phyloP scores from a whole-genome alignment of 1,140 invertebrate species.

The Pararge aegeria region DNA sequence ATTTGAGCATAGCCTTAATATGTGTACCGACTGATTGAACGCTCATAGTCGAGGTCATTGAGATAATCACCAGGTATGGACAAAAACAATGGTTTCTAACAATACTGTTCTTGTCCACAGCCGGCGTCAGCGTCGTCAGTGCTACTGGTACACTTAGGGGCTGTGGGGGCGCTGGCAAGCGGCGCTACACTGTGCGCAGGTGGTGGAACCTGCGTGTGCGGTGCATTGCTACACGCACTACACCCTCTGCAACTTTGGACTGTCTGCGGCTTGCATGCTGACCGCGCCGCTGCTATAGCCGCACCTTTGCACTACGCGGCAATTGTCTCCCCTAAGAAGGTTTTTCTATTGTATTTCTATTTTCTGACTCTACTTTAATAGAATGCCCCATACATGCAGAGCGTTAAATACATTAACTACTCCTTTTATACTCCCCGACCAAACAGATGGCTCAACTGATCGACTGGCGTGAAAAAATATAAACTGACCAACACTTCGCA shows the following conservation, averaged over 20 bases:
- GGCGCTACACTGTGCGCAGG: conserved; percentile 78
- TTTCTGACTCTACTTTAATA: no score
- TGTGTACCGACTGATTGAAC: no score
- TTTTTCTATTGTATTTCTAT: conserved; percentile 31
- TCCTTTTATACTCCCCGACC: no score
- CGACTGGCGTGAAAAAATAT: no score
- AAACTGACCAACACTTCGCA: no score
- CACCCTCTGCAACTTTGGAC: conserved; percentile 90
- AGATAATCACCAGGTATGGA: no score
- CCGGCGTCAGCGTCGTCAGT: conserved; percentile 84
- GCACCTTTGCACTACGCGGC: conserved; percentile 88
- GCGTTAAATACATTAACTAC: no score
- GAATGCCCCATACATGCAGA: no score
- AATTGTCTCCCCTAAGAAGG: conserved; percentile 84
- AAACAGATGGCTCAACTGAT: no score
- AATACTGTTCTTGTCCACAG: conserved; percentile 73
- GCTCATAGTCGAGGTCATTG: no score
- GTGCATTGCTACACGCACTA: conserved; percentile 83
- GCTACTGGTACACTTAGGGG: conserved; percentile 85
- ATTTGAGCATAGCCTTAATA: no score
- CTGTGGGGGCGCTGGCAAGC: conserved; percentile 84
- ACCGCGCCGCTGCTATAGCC: conserved; percentile 89
- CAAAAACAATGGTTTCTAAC: no score
- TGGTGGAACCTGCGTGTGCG: conserved; percentile 79
- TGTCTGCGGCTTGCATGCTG: conserved; percentile 88